Conservation (phyloP, 2,797 vertebrate genomes). For the Acanthurus leucopareius region DNA sequence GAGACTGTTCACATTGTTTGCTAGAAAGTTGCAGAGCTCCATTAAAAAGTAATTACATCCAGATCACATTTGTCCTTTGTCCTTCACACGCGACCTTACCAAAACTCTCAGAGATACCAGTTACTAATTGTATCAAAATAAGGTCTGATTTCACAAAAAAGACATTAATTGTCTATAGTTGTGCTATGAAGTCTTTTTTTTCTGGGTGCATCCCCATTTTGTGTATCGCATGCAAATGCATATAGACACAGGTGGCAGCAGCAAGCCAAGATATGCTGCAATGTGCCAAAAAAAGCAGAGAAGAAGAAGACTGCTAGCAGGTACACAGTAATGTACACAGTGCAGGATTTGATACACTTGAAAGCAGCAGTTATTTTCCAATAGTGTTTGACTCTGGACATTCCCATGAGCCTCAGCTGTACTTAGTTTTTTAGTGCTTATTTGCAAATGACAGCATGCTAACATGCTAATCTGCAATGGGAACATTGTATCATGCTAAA, state of each 20-base stretch:
- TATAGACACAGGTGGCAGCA: neutral
- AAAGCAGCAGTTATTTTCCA: no score
- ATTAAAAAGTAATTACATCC: neutral
- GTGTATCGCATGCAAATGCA: neutral
- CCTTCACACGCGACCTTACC: neutral
- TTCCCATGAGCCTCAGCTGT: neutral
- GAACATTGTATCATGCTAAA: neutral
- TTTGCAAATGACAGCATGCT: neutral
- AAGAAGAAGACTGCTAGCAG: neutral
- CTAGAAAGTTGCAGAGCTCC: neutral
- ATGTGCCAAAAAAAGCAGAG: neutral
- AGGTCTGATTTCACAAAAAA: neutral
- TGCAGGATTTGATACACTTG: neutral
- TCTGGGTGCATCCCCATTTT: neutral
- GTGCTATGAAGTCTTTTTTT: neutral
- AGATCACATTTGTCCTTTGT: neutral
- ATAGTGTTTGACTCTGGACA: neutral
- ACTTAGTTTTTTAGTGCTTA: neutral
- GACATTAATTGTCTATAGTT: neutral
- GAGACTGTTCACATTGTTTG: neutral
- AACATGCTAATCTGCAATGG: neutral
- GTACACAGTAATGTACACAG: neutral
- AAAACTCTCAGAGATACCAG: neutral
- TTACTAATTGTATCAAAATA: neutral
- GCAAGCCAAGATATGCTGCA: neutral